Percentiles rank a stretch among this genome's conserved stretches.
These are phyloP conservation scores for Agrotis ipsilon DNA, from an alignment of 2,888 invertebrate genomes.

Conservation along the genomic window DNA sequence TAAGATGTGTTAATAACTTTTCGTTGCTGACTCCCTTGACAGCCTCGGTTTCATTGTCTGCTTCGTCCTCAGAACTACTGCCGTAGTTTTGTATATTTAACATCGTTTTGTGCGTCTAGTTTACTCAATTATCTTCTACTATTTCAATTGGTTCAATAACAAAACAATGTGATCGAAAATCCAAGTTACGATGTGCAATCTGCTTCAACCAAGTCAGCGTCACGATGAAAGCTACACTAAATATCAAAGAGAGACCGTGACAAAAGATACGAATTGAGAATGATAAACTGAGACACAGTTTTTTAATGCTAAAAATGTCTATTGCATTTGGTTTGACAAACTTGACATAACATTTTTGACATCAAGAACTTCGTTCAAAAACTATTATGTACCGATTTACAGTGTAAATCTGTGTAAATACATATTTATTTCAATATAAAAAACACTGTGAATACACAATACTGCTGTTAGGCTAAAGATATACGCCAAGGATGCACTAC, in stretches of 20 bases:
- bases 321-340: no score
- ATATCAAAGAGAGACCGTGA: constrained; percentile 19
- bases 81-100: constrained; percentile 94
- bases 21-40: constrained; percentile 82
- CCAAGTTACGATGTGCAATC: background rate
- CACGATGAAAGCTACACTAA: background rate
- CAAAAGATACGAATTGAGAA: background rate
- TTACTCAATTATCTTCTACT: constrained; percentile 13
- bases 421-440: no score
- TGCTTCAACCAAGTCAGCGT: background rate
- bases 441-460: no score
- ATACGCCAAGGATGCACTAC: no score
- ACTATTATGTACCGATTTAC: background rate
- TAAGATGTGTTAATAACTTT: constrained; percentile 87
- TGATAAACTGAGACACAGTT: background rate
- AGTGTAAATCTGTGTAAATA: no score
- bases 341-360: background rate
- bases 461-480: no score
- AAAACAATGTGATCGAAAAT: constrained; percentile 24
- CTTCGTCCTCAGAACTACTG: constrained; percentile 94
- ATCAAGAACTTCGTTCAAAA: constrained; percentile 41
- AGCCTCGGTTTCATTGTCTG: constrained; percentile 85
- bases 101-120: constrained; percentile 85
- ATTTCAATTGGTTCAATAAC: constrained; percentile 18
- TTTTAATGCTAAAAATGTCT: background rate